Base-by-base conservation (phyloP, 2,888 invertebrate species). In the Sinodicranocentrus sp. region DNA sequence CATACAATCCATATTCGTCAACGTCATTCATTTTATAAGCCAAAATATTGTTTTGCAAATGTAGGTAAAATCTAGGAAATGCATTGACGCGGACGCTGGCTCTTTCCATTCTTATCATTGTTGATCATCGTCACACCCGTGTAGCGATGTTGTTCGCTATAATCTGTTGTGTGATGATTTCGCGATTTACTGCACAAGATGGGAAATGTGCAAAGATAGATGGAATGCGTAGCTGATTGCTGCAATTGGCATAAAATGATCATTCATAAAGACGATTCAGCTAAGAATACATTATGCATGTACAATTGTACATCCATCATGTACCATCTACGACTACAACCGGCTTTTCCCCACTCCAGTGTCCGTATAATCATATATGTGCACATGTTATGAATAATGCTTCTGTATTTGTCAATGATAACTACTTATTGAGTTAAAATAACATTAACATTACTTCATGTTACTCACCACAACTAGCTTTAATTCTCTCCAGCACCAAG, bases 61-160 rank as follows among this genome's bases (percentile, higher is more conserved):
- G 19, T 23, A 21, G 48, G 54, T 39, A 68, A 78, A 70, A 70
- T 70, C 78, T 70, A 78, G 78, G 78, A 78, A 78, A 78, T 78
- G 61, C 70, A 78, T 70, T 43, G n/a, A n/a, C n/a, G n/a, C n/a
- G n/a, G n/a, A n/a, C n/a, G n/a, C n/a, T n/a, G 21, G 23, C 23
- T 57, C 57, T 5, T 57, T 57, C 10, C 19, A 57, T 15, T 2
- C 57, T 57, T 21, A 21, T 57, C 10, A 23, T 39, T 57, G 21
- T 17, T 48, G 15, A 57, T 57, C 57, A 57, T 6, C 39, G 39
- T n/a, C n/a, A n/a, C n/a, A n/a, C n/a, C n/a, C 5, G 48, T 15
- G 48, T n/a, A n/a, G 15, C 48, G 15, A n/a, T 48, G 5, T 39
- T 5, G 39, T 39, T 48, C n/a, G 48, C 48, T 5, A n/a, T 33